Conservation (phyloP, 2,888 invertebrate genomes). For the Amblyjoppa proteus region DNA sequence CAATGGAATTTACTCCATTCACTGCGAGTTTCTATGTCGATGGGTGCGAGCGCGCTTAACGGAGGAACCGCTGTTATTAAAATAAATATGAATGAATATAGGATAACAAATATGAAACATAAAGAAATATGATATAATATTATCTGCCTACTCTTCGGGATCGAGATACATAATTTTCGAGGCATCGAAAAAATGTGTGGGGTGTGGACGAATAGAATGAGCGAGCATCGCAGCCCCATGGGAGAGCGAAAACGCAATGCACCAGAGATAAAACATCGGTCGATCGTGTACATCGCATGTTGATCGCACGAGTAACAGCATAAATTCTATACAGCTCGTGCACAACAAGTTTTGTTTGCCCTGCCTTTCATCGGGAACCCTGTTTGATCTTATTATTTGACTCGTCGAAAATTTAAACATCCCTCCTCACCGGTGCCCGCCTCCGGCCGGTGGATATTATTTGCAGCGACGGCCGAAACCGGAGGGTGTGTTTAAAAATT, state of each 20-base stretch:
- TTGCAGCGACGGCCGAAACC: conserved; percentile 48
- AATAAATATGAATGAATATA: neutral
- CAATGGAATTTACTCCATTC: conserved; percentile 1
- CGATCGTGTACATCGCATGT: conserved; percentile 27
- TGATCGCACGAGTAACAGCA: conserved; percentile 48
- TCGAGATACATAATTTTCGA: conserved; percentile 12
- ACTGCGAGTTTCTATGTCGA: too few species aligned
- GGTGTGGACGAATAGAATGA: neutral
- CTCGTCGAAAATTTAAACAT: conserved; percentile 83
- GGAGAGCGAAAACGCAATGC: conserved; percentile 56
- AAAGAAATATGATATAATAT: neutral
- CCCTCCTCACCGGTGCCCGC: conserved; percentile 68
- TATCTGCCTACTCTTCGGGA: neutral
- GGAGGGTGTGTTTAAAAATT: conserved; percentile 41
- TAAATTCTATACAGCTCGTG: conserved; percentile 24
- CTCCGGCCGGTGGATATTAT: conserved; percentile 59
- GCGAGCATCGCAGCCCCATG: conserved; percentile 27
- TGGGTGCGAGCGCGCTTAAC: too few species aligned
- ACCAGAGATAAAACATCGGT: conserved; percentile 49
- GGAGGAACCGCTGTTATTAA: too few species aligned
- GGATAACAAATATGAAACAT: neutral
- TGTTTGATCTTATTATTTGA: conserved; percentile 84
- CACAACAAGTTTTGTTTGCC: conserved; percentile 77
- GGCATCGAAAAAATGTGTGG: conserved; percentile 30
- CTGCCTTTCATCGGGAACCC: conserved; percentile 76